Percentiles rank a stretch among this genome's conserved stretches.
Conservation (phyloP, 1,140 invertebrate genomes). For the Lepeophtheirus salmonis region DNA sequence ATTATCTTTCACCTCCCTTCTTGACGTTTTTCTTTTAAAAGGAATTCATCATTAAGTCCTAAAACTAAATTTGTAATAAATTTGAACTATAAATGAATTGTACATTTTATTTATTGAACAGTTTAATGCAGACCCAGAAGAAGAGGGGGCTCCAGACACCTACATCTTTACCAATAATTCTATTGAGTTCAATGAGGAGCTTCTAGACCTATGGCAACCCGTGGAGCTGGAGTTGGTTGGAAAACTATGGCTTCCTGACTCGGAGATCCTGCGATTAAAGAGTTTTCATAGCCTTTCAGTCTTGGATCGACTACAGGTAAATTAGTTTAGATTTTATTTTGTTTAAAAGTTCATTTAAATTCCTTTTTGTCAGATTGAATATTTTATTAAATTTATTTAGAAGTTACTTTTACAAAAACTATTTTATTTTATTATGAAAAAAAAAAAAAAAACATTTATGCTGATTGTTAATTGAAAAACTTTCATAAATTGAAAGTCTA, state of each 20-base stretch:
- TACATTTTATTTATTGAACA: neutral
- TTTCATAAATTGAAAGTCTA: too few relatives aligned
- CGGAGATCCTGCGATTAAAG: constrained; percentile 13
- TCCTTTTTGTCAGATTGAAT: too few relatives aligned
- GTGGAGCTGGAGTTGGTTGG: constrained; percentile 15
- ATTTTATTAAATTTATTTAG: too few relatives aligned
- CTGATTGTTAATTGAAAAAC: too few relatives aligned
- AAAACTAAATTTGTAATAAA: too few relatives aligned
- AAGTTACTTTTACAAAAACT: too few relatives aligned
- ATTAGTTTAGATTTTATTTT: neutral
- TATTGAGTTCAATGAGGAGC: neutral
- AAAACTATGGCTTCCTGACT: constrained; percentile 14
- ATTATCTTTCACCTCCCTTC: too few relatives aligned
- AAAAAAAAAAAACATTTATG: too few relatives aligned
- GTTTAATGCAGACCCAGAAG: neutral
- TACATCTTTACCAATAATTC: neutral
- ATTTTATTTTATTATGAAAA: too few relatives aligned
- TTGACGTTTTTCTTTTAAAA: too few relatives aligned
- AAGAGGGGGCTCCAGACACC: neutral
- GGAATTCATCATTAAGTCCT: too few relatives aligned
- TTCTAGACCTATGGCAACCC: neutral
- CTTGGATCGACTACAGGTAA: constrained; percentile 12
- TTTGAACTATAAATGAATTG: too few relatives aligned
- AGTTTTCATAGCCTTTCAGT: constrained; percentile 15
- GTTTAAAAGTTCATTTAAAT: neutral